Base-by-base conservation (phyloP, 2,888 invertebrate species). In the Drosophila meridiana region DNA sequence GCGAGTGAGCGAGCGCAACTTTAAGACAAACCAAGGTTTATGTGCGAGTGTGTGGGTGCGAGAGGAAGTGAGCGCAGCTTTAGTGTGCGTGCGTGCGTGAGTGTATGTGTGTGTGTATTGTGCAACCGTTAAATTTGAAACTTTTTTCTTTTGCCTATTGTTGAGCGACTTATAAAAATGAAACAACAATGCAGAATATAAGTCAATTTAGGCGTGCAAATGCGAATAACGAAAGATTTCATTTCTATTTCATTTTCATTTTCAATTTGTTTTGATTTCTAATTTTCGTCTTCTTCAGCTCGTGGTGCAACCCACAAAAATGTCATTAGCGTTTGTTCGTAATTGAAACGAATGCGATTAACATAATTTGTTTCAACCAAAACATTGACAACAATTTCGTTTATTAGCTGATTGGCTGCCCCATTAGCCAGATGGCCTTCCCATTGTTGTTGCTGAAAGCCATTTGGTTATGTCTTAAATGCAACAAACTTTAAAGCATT, bases 301-400 rank as follows among this genome's bases (percentile, higher is more conserved):
- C 3, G 14, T 48, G 30, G 48, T 67, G 48, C 59, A 74, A 48
- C 53, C 62, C 43, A 55, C 59, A 73, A 61, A 78, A 71, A 73
- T 67, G 73, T 73, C 73, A 78, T 78, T 74, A 80, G 55, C 38
- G 38, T 28, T 36, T 73, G 82, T 65, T 76, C 78, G 88, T 87
- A 90, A 90, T 90, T 91, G 89, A 90, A 90, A 85, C 90, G 89
- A 86, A 89, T 90, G 82, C 87, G 87, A 88, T 91, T 90, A 91
- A 83, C 90, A 90, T 91, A 91, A 90, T 90, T 90, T 83, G 81
- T 50, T 67, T 34, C 34, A 32, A 28, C 28, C 59, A 47, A 47
- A 26, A 47, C 28, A 52, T 52, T 90, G 82, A 87, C 87, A 89
- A 83, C 82, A 89, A 89, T 89, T 77, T 73, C 71, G 79, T 69